A percentile compares a stretch with the other conserved stretches of the same genome.
Evolutionary conservation across 2,113 vertebrate species (phyloP).

Genomic region (Aphelocoma coerulescens): DNA sequence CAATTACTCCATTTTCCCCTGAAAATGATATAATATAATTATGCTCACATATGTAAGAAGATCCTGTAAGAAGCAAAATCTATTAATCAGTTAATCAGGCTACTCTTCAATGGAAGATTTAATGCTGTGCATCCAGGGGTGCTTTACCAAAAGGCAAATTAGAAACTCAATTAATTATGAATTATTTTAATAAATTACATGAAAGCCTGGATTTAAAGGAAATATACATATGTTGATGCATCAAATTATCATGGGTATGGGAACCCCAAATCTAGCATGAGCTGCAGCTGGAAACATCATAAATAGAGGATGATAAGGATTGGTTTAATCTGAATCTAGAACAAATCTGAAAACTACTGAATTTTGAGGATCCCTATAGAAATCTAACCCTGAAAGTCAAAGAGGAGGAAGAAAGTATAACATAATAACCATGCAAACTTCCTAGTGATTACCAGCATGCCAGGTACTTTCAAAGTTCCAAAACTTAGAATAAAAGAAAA

Average conservation of each 20-base stretch:
- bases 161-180: constrained; percentile 41
- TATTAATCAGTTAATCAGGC: constrained; percentile 6
- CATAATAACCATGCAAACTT: neutral
- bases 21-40: constrained; percentile 5
- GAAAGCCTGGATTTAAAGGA: constrained; percentile 22
- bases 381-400: neutral
- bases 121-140: neutral
- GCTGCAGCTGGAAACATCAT: neutral
- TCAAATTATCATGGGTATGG: neutral
- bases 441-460: neutral
- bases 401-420: neutral
- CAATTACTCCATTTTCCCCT: neutral
- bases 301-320: neutral
- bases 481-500: neutral
- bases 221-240: neutral
- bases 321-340: neutral
- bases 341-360: constrained; percentile 19
- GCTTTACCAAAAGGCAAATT: constrained; percentile 37
- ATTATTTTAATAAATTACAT: constrained; percentile 40
- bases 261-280: neutral
- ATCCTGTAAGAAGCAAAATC: neutral
- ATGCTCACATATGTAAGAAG: neutral
- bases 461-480: neutral
- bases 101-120: neutral
- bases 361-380: neutral